Conservation (phyloP, 2,797 vertebrate genomes). For the Echiichthys vipera region DNA sequence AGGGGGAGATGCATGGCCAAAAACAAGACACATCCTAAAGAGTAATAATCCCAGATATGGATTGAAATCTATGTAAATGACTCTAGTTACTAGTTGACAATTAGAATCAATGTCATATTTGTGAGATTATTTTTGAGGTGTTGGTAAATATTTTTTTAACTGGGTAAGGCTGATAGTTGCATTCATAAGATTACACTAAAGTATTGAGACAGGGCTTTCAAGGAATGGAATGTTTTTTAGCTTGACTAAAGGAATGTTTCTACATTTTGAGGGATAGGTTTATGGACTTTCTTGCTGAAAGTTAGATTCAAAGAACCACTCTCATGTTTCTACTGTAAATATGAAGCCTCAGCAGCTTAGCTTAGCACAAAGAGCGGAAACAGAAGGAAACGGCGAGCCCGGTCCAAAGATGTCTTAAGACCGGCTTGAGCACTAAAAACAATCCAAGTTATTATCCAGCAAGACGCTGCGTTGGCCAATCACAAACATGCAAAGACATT, state of each 20-base stretch:
- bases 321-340: background rate
- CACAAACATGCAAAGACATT: background rate
- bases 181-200: slow-evolving; percentile 61
- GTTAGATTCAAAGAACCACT: background rate
- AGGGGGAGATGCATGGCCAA: slow-evolving; percentile 29
- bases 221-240: slow-evolving; percentile 46
- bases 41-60: slow-evolving; percentile 12
- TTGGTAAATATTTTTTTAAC: slow-evolving; percentile 54
- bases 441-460: background rate
- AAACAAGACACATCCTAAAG: slow-evolving; percentile 17
- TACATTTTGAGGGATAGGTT: background rate
- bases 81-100: slow-evolving; percentile 20
- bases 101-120: slow-evolving; percentile 46
- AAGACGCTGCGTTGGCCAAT: background rate
- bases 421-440: background rate
- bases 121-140: slow-evolving; percentile 62
- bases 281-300: background rate
- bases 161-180: slow-evolving; percentile 41
- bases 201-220: slow-evolving; percentile 50
- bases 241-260: slow-evolving; percentile 21
- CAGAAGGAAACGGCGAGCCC: background rate
- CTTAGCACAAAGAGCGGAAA: background rate
- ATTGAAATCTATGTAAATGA: slow-evolving; percentile 20
- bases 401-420: background rate
- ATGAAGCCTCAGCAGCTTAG: slow-evolving; percentile 3